Conservation (phyloP, 2,797 vertebrate species). For the Parotocinclus haroldoi region DNA sequence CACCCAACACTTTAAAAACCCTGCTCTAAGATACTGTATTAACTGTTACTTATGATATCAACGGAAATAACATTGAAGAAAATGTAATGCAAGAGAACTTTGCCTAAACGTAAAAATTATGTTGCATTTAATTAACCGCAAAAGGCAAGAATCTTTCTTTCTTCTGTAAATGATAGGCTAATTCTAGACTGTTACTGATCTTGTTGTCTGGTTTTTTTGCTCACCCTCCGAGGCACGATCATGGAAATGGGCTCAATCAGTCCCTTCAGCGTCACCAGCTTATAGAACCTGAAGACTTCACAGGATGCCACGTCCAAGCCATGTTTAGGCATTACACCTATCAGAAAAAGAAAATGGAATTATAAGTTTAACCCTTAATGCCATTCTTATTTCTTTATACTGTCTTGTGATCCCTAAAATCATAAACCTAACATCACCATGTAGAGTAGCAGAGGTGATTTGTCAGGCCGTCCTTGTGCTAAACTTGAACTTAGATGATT, state of each 20-base stretch:
- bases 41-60: too few relatives aligned
- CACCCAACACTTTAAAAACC: too few relatives aligned
- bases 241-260: conserved; percentile 96
- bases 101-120: too few relatives aligned
- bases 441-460: not conserved
- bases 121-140: too few relatives aligned
- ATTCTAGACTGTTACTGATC: too few relatives aligned
- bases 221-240: conserved; percentile 96
- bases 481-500: too few relatives aligned
- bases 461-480: too few relatives aligned
- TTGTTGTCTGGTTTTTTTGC: conserved; percentile 48
- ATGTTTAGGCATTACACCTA: conserved; percentile 97
- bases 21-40: too few relatives aligned
- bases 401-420: not conserved
- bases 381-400: not conserved
- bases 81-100: too few relatives aligned
- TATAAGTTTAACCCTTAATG: not conserved
- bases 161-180: not conserved
- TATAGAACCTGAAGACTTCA: conserved; percentile 96
- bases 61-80: too few relatives aligned
- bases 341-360: not conserved
- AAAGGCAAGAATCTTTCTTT: too few relatives aligned
- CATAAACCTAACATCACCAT: not conserved
- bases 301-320: conserved; percentile 91
- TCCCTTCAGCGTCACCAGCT: conserved; percentile 92